Conservation (phyloP, 2,113 vertebrate genomes). For the Hippocampus mohnikei region DNA sequence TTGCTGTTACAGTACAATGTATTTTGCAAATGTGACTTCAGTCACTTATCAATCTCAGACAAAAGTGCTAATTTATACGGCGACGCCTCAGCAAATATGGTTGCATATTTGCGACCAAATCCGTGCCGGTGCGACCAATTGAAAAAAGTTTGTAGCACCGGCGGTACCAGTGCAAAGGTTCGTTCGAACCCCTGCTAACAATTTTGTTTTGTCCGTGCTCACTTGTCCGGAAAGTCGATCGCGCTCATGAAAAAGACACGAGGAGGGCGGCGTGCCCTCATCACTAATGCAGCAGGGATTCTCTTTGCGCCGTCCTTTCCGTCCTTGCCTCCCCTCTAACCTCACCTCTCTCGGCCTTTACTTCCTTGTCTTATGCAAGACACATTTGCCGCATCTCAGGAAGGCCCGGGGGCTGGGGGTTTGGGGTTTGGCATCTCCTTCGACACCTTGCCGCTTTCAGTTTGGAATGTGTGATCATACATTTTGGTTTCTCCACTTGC, state of each 20-base stretch:
- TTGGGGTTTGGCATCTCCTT: background rate
- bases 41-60: too few relatives aligned
- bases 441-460: background rate
- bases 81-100: too few relatives aligned
- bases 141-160: too few relatives aligned
- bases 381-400: background rate
- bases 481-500: background rate
- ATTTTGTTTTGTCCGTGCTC: background rate
- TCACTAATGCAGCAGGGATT: slow-evolving; percentile 54
- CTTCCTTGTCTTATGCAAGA: slow-evolving; percentile 24
- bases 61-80: too few relatives aligned
- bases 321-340: slow-evolving; percentile 8
- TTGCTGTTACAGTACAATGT: too few relatives aligned
- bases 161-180: too few relatives aligned
- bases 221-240: slow-evolving; percentile 43
- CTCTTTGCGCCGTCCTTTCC: slow-evolving; percentile 37
- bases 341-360: slow-evolving; percentile 15
- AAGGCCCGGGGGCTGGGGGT: background rate
- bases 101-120: too few relatives aligned
- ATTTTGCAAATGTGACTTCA: too few relatives aligned
- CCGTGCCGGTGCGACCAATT: too few relatives aligned
- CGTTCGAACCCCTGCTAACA: background rate
- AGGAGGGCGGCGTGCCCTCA: slow-evolving; percentile 48
- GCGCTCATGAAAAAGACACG: slow-evolving; percentile 50
- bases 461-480: background rate